These are phyloP conservation scores for Hemiprocne comata DNA, from an alignment of 2,113 vertebrate genomes.

Conservation along the genomic window DNA sequence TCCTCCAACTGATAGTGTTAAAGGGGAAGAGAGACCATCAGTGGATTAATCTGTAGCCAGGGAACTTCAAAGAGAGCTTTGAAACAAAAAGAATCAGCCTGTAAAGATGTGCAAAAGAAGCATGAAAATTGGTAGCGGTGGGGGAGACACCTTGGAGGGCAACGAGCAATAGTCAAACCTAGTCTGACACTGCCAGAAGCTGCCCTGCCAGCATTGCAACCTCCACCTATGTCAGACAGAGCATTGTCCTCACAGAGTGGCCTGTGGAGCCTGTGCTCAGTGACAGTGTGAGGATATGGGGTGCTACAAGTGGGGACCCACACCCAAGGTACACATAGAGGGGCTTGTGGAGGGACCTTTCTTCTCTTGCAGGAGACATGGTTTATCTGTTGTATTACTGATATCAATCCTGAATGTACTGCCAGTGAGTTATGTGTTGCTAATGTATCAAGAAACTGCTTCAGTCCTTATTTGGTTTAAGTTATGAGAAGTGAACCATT, in stretches of 20 bases:
- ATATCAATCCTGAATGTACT: neutral
- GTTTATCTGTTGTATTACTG: neutral
- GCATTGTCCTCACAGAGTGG: fast-evolving
- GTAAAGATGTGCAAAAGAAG: neutral
- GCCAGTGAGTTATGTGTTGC: neutral
- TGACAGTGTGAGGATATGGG: fast-evolving
- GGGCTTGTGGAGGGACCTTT: neutral
- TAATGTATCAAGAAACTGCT: neutral
- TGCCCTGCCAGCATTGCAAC: neutral
- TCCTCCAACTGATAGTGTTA: neutral
- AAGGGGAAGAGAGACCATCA: neutral
- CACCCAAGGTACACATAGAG: fast-evolving
- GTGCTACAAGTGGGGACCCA: neutral
- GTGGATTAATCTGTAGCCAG: neutral
- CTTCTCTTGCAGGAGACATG: neutral
- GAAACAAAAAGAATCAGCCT: neutral
- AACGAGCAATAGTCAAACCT: neutral
- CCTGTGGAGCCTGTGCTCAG: neutral
- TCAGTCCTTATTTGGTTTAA: neutral
- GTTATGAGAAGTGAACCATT: neutral
- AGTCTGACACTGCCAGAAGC: neutral
- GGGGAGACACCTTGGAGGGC: neutral
- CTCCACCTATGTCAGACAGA: neutral
- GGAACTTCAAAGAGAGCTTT: neutral
- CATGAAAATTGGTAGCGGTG: neutral